These are phyloP conservation scores for Diaphora mendica DNA, from an alignment of 2,888 invertebrate species.

Conservation along the genomic window DNA sequence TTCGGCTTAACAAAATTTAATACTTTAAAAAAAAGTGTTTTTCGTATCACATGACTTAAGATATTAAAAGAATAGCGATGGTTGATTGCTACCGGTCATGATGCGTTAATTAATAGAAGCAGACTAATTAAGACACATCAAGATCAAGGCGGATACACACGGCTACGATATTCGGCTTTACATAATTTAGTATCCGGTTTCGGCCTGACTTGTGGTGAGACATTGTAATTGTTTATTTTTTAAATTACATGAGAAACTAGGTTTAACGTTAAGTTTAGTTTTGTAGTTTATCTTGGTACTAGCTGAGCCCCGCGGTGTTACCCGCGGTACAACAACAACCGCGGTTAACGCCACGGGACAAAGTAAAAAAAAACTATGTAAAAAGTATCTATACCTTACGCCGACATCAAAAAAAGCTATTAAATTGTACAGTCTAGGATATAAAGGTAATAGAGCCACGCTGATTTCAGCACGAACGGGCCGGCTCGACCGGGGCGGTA, in stretches of 20 bases:
- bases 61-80: conserved; percentile 28
- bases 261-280: neutral
- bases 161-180: conserved; percentile 29
- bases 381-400: too few species aligned
- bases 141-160: conserved; percentile 25
- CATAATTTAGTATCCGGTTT: conserved; percentile 5
- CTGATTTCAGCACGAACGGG: too few species aligned
- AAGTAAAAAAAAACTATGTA: too few species aligned
- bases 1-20: neutral
- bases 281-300: too few species aligned
- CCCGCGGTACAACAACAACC: too few species aligned
- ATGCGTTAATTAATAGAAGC: conserved; percentile 32
- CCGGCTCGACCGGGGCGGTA: too few species aligned
- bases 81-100: conserved; percentile 31
- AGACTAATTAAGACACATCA: conserved; percentile 42
- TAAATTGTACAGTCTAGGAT: too few species aligned
- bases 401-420: too few species aligned
- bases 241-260: neutral
- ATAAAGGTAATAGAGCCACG: too few species aligned
- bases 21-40: neutral
- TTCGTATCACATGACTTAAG: neutral
- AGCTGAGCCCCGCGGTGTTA: too few species aligned
- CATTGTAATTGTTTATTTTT: neutral
- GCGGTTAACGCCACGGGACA: too few species aligned
- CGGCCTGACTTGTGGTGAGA: neutral